Base-by-base conservation (phyloP, 2,888 invertebrate species). In the Brassicogethes aeneus region DNA sequence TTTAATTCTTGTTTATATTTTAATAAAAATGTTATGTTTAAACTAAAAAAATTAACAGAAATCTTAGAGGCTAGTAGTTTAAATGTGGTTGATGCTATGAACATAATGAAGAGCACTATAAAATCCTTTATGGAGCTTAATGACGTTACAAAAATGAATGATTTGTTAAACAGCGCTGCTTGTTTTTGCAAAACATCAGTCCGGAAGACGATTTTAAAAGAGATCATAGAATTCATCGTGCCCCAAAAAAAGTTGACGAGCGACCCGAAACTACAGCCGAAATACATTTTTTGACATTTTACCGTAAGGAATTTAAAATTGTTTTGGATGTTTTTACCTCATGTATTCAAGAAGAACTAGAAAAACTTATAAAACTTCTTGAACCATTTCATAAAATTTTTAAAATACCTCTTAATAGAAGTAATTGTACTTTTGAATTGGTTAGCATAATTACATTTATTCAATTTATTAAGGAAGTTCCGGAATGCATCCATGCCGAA, bases 1-100 rank as follows among this genome's bases (percentile, higher is more conserved):
- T 39, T 39, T 15, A 39, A 34, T 17, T 17, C 17, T 35, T 23
- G 5, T 34, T 13, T 38, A 32, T 14, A n/a, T n/a, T n/a, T n/a
- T n/a, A n/a, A n/a, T n/a, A n/a, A n/a, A n/a, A n/a, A n/a, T n/a
- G n/a, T n/a, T n/a, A n/a, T n/a, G n/a, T n/a, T n/a, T n/a, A n/a
- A 35, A 38, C 29, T 7, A 34, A 33, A 32, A 31, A 38, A 14
- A 15, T 12, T 8, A 15, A 3, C 31, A 12, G 3, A 38, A 32
- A 2, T 3, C n/a, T 34, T 31, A 34, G 38, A 38, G 32, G 2
- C 12, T 32, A 5, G 8, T 2, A 31, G 32, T 30, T 38, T 34
- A 15, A 38, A 38, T 32, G 16, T 38, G 8, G 15, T 34, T 2
- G 38, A 38, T 15, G 14, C 15, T 10, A 2, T 8, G 10, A 23